Evolutionary conservation across 2,797 vertebrate species (phyloP).

Genomic region (Podargus strigoides): DNA sequence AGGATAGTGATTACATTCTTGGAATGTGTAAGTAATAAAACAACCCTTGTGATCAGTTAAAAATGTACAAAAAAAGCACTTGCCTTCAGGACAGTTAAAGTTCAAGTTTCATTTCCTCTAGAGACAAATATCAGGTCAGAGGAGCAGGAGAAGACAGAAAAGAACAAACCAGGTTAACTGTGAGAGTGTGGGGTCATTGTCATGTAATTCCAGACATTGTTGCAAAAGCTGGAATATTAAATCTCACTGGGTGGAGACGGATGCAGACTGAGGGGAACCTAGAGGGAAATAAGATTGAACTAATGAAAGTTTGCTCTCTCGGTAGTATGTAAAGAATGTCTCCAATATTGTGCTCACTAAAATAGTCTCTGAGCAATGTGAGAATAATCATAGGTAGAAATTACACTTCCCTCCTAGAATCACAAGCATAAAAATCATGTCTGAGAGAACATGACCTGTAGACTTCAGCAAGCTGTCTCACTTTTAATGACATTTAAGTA

Average conservation of each 20-base stretch:
- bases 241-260: not conserved
- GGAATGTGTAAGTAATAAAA: conserved; percentile 1
- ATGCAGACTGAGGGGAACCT: not conserved
- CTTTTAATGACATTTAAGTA: not conserved
- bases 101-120: conserved; percentile 32
- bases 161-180: not conserved
- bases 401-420: not conserved
- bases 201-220: not conserved
- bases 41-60: not conserved
- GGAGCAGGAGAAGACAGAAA: not conserved
- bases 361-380: conserved; percentile 9
- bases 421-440: not conserved
- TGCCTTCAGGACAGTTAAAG: conserved; percentile 33
- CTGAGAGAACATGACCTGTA: not conserved
- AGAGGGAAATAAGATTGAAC: conserved; percentile 40
- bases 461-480: not conserved
- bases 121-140: conserved; percentile 8
- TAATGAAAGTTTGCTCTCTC: conserved; percentile 48
- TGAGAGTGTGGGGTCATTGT: not conserved
- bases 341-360: conserved; percentile 11
- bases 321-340: conserved; percentile 49
- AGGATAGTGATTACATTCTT: not conserved
- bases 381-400: conserved; percentile 21
- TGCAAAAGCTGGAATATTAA: conserved; percentile 39
- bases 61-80: conserved; percentile 4